These are phyloP conservation scores for Acanthornis magna DNA, from an alignment of 2,797 vertebrate species.

Conservation along the genomic window DNA sequence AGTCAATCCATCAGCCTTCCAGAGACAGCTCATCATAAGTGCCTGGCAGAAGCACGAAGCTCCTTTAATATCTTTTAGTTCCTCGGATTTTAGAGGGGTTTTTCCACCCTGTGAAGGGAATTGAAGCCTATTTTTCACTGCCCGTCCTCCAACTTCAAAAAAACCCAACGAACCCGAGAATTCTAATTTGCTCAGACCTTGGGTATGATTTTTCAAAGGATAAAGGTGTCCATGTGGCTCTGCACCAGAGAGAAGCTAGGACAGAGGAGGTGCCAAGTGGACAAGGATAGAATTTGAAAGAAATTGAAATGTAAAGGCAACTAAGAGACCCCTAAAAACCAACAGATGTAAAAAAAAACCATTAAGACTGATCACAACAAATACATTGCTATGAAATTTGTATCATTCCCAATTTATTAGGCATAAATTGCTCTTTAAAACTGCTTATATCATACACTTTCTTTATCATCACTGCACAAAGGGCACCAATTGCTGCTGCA, in stretches of 20 bases:
- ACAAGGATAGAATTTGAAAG: slow-evolving; percentile 38
- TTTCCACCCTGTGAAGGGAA: background rate
- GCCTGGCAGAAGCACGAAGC: background rate
- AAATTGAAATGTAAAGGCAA: background rate
- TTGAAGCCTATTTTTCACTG: slow-evolving; percentile 30
- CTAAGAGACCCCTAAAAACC: slow-evolving; percentile 43
- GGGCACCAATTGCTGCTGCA: slow-evolving; percentile 56
- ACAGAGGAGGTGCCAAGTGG: background rate
- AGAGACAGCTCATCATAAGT: background rate
- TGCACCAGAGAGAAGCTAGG: slow-evolving; percentile 5
- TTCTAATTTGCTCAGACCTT: background rate
- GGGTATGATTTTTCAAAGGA: slow-evolving; percentile 8
- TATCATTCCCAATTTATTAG: slow-evolving; percentile 77
- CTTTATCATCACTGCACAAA: slow-evolving; percentile 59
- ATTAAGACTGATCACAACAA: slow-evolving; percentile 65
- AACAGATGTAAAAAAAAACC: background rate
- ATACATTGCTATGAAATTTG: slow-evolving; percentile 70
- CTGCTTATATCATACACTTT: slow-evolving; percentile 50
- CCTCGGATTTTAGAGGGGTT: background rate
- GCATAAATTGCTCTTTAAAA: slow-evolving; percentile 79
- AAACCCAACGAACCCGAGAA: background rate
- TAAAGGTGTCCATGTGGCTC: slow-evolving; percentile 15
- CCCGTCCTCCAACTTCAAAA: slow-evolving; percentile 12
- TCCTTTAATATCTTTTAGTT: background rate
- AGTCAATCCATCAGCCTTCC: background rate